Evolutionary conservation across 2,888 invertebrate genomes (phyloP).

Genomic region (Hypomecis punctinalis): DNA sequence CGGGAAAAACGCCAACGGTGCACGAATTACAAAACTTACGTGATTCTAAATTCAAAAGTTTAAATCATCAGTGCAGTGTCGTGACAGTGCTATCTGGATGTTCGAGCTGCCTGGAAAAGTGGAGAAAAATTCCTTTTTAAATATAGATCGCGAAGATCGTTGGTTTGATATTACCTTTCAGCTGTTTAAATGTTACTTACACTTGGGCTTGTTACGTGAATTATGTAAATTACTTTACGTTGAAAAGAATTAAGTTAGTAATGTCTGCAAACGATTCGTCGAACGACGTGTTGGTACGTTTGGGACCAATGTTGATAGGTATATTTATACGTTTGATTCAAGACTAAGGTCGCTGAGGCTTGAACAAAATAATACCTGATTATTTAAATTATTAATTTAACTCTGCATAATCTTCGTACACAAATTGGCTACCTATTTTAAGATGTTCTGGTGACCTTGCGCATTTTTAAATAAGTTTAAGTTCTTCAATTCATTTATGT

Average conservation of each 20-base stretch:
- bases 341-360: slow-evolving; percentile 38
- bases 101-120: slow-evolving; percentile 32
- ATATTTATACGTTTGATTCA: slow-evolving; percentile 38
- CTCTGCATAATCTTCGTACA: slow-evolving; percentile 11
- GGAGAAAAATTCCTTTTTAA: slow-evolving; percentile 27
- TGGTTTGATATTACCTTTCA: slow-evolving; percentile 47
- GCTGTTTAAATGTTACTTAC: slow-evolving; percentile 43
- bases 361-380: slow-evolving; percentile 27
- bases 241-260: slow-evolving; percentile 61
- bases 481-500: slow-evolving; percentile 7
- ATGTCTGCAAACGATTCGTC: slow-evolving; percentile 51
- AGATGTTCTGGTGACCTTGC: slow-evolving; percentile 27
- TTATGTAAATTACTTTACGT: slow-evolving; percentile 53
- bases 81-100: slow-evolving; percentile 40
- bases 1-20: slow-evolving; percentile 60
- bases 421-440: slow-evolving; percentile 21
- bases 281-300: slow-evolving; percentile 46
- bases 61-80: slow-evolving; percentile 32
- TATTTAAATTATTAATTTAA: slow-evolving; percentile 14
- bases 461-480: slow-evolving; percentile 11
- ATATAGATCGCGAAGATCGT: slow-evolving; percentile 58
- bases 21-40: slow-evolving; percentile 45
- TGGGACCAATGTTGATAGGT: slow-evolving; percentile 22
- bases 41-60: slow-evolving; percentile 35
- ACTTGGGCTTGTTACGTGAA: slow-evolving; percentile 21